Evolutionary conservation across 2,797 vertebrate species (phyloP).

Genomic region (Clarias platycephalus): DNA sequence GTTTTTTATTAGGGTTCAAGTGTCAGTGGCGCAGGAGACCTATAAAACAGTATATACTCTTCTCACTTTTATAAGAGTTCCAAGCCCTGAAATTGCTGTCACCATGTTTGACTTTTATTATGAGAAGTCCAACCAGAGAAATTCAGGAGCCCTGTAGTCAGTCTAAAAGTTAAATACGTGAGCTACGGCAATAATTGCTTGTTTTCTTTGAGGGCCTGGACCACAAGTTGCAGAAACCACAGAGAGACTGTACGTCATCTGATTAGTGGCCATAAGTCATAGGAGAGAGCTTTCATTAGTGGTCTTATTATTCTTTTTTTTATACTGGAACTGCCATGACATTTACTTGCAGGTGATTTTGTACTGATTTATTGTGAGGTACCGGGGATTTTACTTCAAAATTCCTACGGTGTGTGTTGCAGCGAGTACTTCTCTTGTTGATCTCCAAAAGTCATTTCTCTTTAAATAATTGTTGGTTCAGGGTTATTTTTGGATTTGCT

Average conservation of each 20-base stretch:
- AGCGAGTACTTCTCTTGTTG: background rate
- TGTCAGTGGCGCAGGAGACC: background rate
- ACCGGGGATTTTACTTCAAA: background rate
- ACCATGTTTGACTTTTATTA: background rate
- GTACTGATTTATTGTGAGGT: no score
- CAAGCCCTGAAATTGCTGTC: background rate
- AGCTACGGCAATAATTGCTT: background rate
- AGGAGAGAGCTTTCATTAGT: background rate
- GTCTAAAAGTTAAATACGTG: background rate
- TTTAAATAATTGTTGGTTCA: background rate
- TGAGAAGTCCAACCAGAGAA: background rate
- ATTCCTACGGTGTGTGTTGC: no score
- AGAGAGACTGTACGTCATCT: background rate
- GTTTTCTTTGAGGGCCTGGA: background rate
- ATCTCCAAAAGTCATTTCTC: background rate
- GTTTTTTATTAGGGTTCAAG: background rate
- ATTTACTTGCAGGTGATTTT: background rate
- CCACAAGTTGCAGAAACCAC: background rate
- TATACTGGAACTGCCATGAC: background rate
- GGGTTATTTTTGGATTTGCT: background rate
- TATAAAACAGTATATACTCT: background rate
- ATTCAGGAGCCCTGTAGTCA: background rate
- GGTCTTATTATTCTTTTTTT: background rate
- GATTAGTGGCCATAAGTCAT: conserved; percentile 14
- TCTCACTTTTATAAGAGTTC: background rate